Conservation (phyloP, 1,140 invertebrate species). For the Camponotus pennsylvanicus region DNA sequence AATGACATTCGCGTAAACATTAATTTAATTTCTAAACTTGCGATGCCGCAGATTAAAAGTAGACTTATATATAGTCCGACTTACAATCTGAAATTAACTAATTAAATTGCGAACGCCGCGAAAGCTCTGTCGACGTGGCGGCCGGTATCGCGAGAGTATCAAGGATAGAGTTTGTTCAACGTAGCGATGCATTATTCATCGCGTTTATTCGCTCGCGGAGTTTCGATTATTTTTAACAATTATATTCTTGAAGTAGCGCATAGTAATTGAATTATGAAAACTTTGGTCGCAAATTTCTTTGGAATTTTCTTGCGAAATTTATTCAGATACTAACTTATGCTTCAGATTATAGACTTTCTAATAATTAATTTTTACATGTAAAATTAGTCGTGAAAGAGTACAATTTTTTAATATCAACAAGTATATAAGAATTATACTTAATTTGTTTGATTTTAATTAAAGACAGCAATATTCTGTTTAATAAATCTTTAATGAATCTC, state of each 20-base stretch:
- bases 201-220: slow-evolving; percentile 34
- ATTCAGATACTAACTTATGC: slow-evolving; percentile 8
- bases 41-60: slow-evolving; percentile 49
- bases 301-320: slow-evolving; percentile 27
- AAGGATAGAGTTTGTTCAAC: slow-evolving; percentile 54
- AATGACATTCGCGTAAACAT: slow-evolving; percentile 12
- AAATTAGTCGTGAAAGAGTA: not conserved
- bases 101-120: slow-evolving; percentile 58
- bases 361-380: slow-evolving; percentile 8
- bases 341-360: slow-evolving; percentile 2
- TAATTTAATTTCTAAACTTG: slow-evolving; percentile 51
- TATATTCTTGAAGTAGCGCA: slow-evolving; percentile 34
- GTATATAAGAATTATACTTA: not conserved
- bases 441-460: not conserved
- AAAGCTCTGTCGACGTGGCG: slow-evolving; percentile 26
- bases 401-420: not conserved
- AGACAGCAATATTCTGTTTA: not conserved
- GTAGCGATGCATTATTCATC: slow-evolving; percentile 64
- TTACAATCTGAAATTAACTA: slow-evolving; percentile 58
- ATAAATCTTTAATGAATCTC: not conserved
- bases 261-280: slow-evolving; percentile 50
- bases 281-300: slow-evolving; percentile 47
- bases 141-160: slow-evolving; percentile 51
- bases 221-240: slow-evolving; percentile 66
- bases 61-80: slow-evolving; percentile 42